Conservation (phyloP, 2,113 vertebrate species). For the Myrmophylax atrothorax region DNA sequence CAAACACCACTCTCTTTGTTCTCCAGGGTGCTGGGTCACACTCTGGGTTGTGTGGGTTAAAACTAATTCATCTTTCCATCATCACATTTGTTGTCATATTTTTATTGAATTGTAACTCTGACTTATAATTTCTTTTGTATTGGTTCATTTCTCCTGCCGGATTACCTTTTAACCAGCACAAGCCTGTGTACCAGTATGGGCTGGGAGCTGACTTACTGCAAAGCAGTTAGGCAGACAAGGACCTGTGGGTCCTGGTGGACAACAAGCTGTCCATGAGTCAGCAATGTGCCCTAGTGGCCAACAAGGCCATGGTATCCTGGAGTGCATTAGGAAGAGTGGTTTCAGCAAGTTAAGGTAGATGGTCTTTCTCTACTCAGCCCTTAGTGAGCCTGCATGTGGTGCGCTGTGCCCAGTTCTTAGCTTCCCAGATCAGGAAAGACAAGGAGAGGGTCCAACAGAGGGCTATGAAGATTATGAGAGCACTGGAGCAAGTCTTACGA, state of each 20-base stretch:
- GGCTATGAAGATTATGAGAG: not conserved
- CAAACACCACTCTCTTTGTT: no score
- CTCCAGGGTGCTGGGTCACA: no score
- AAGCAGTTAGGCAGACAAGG: not conserved
- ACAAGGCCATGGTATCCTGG: not conserved
- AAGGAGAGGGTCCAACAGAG: not conserved
- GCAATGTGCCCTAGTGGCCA: not conserved
- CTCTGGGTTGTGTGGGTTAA: no score
- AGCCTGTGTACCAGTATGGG: not conserved
- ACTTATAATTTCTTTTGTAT: no score
- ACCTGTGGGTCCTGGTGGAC: not conserved
- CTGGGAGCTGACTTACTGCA: not conserved
- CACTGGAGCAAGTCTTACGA: not conserved
- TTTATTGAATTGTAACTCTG: no score
- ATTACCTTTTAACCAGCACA: not conserved
- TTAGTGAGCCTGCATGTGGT: no score
- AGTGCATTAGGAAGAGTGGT: no score
- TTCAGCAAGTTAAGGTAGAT: no score
- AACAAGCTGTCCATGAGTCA: not conserved
- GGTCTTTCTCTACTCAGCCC: no score
- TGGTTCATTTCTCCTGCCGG: no score
- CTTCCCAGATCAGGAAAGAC: not conserved
- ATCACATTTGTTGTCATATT: no score
- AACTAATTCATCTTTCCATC: no score
- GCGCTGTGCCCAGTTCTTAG: not conserved